Percentiles rank a stretch among this genome's conserved stretches.
phyloP scores from a whole-genome alignment of 2,113 vertebrate genomes.

The Nesogale talazaci region DNA sequence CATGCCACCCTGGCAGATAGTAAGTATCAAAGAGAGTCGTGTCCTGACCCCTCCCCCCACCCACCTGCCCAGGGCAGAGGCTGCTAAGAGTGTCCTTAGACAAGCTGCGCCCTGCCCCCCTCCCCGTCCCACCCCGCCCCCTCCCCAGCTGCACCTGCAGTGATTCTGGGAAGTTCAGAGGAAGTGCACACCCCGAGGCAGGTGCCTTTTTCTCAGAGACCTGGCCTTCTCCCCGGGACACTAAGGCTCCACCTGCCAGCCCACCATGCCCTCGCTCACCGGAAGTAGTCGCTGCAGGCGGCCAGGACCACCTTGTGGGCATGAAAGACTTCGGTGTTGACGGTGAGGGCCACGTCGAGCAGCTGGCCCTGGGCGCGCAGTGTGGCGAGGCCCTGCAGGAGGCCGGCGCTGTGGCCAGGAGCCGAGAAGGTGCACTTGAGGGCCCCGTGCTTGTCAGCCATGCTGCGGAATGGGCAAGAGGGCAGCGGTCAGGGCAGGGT shows the following conservation, averaged over 20 bases:
- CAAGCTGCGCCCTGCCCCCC: background rate
- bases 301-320: constrained; percentile 98
- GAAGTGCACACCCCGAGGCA: background rate
- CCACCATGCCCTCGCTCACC: constrained; percentile 87
- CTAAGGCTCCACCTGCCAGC: background rate
- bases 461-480: constrained; percentile 83
- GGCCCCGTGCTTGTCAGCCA: constrained; percentile 94
- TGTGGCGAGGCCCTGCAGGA: constrained; percentile 94
- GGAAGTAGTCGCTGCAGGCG: constrained; percentile 99
- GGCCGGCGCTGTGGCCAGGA: constrained; percentile 93
- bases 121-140: background rate
- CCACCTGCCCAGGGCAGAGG: background rate
- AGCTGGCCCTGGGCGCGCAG: constrained; percentile 95
- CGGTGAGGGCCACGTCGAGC: constrained; percentile 94
- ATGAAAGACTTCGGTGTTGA: constrained; percentile 95
- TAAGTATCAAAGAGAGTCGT: background rate
- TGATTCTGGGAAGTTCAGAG: background rate
- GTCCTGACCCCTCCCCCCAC: background rate
- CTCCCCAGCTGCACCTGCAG: too few species aligned
- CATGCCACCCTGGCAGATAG: background rate
- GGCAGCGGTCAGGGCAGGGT: background rate
- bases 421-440: constrained; percentile 97
- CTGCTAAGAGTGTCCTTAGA: too few species aligned
- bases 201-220: background rate
- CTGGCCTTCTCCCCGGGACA: background rate